Percentiles rank a stretch among this genome's conserved stretches.
Evolutionary conservation across 23 tunicate species (phyloP).

Genomic region (Phallusia fumigata): DNA sequence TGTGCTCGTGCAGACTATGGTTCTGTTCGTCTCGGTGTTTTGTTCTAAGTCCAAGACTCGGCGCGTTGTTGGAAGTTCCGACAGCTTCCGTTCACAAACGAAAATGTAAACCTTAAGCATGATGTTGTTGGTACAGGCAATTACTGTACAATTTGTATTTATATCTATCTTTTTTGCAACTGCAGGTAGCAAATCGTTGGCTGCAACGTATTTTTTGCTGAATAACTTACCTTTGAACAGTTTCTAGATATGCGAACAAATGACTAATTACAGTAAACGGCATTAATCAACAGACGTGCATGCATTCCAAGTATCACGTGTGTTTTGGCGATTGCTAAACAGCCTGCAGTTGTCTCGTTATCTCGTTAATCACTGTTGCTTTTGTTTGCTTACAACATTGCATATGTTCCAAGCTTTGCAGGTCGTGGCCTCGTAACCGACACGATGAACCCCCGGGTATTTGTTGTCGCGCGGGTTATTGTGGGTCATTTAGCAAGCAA

Average conservation of each 20-base stretch:
- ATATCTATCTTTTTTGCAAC: not conserved
- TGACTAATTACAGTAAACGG: too few species aligned
- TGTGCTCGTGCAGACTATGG: slow-evolving; percentile 6
- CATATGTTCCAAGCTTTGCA: not conserved
- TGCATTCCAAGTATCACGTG: not conserved
- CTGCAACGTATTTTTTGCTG: not conserved
- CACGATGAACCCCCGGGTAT: not conserved
- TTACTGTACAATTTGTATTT: too few species aligned
- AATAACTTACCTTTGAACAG: too few species aligned
- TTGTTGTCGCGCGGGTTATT: not conserved
- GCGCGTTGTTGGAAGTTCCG: not conserved
- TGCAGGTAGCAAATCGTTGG: not conserved
- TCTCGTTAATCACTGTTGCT: not conserved
- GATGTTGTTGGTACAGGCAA: too few species aligned
- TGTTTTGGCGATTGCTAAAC: not conserved
- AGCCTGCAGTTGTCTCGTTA: not conserved
- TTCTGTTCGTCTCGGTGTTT: not conserved
- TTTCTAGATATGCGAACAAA: too few species aligned
- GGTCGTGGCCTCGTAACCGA: not conserved
- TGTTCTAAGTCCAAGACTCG: not conserved
- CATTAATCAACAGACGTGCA: too few species aligned
- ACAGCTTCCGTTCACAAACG: not conserved
- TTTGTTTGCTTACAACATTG: not conserved
- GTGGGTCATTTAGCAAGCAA: not conserved
- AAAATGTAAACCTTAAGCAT: not conserved